Evolutionary conservation across 2,113 vertebrate species (phyloP).

Genomic region (Tautogolabrus adspersus): DNA sequence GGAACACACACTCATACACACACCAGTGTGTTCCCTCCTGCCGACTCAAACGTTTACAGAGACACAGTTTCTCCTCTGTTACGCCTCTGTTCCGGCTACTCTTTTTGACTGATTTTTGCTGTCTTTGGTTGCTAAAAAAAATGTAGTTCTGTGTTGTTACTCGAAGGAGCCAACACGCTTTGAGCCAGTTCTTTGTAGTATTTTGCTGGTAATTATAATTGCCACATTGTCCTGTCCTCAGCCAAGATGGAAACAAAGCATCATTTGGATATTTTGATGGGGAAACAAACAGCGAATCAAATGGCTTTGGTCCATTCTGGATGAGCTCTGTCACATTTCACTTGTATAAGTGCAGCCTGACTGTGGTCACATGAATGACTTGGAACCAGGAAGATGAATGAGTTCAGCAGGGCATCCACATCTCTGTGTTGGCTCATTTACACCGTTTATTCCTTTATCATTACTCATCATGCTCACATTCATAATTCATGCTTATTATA

Average conservation of each 20-base stretch:
- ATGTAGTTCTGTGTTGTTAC: background rate
- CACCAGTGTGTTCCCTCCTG: too few relatives aligned
- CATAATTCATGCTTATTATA: conserved; percentile 57
- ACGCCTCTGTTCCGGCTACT: too few relatives aligned
- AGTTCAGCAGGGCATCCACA: conserved; percentile 21
- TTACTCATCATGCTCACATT: conserved; percentile 41
- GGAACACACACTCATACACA: too few relatives aligned
- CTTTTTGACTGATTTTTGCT: conserved; percentile 18
- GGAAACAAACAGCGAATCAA: conserved; percentile 19
- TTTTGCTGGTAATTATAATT: conserved; percentile 20
- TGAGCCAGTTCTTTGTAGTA: conserved; percentile 4
- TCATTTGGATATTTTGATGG: background rate
- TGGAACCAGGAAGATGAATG: conserved; percentile 29
- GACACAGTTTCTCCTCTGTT: too few relatives aligned
- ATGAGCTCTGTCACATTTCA: conserved; percentile 25
- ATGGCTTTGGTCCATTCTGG: background rate
- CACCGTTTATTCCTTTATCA: conserved; percentile 39
- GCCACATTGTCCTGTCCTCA: background rate
- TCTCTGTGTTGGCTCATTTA: conserved; percentile 24
- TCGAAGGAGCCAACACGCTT: background rate
- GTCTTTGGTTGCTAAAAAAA: conserved; percentile 24
- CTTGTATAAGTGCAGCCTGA: conserved; percentile 12
- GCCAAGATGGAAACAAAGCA: conserved; percentile 21
- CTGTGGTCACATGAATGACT: conserved; percentile 15
- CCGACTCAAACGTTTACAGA: too few relatives aligned